Evolutionary conservation across 2,113 vertebrate species (phyloP).

Genomic region (Uria aalge): DNA sequence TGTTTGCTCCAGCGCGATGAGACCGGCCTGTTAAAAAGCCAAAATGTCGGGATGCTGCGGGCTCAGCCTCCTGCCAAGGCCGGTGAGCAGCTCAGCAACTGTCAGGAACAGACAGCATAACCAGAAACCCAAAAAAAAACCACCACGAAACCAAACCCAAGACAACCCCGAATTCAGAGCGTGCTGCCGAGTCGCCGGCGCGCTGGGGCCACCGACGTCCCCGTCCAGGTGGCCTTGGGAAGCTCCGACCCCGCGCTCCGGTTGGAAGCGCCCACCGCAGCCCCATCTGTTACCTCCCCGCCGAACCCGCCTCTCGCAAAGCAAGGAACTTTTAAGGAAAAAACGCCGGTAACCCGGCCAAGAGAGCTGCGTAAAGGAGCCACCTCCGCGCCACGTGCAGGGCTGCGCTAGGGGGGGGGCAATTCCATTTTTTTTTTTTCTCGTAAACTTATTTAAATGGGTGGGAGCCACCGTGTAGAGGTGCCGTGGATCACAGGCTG

Average conservation of each 20-base stretch:
- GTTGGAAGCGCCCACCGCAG: not conserved
- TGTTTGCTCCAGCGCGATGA: slow-evolving; percentile 64
- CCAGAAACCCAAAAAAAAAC: not conserved
- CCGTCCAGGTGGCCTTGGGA: not conserved
- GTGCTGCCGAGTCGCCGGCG: accelerated
- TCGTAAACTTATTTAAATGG: not conserved
- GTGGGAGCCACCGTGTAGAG: not conserved
- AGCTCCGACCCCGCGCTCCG: accelerated
- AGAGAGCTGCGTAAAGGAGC: not conserved
- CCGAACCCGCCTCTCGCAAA: not conserved
- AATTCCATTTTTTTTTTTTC: not conserved
- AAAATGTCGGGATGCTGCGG: slow-evolving; percentile 70
- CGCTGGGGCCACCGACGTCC: not conserved
- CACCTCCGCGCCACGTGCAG: not conserved
- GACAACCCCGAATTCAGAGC: not conserved
- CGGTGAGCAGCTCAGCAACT: slow-evolving; percentile 55
- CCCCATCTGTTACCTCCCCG: not conserved
- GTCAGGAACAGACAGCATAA: slow-evolving; percentile 38
- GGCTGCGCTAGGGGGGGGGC: not conserved
- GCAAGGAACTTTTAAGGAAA: not conserved
- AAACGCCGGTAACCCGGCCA: accelerated
- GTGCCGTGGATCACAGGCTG: not conserved
- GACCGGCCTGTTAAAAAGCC: slow-evolving; percentile 63
- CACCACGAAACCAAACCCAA: not conserved
- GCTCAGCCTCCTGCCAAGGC: slow-evolving; percentile 65